Evolutionary conservation across 2,113 vertebrate genomes (phyloP).

Genomic region (Corvus cornix): DNA sequence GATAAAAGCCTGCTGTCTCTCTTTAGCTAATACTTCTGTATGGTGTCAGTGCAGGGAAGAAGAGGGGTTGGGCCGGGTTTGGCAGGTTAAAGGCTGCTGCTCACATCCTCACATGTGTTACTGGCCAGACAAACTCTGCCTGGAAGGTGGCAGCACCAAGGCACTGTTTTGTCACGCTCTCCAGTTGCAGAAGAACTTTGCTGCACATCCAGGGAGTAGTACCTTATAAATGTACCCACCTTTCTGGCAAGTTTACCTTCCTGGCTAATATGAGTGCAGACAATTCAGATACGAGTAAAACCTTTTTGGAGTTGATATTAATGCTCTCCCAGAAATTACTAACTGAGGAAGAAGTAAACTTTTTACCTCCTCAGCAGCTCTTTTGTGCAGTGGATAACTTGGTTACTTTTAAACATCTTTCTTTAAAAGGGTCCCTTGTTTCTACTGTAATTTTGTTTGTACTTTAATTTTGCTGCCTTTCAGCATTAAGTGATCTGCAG

Average conservation of each 20-base stretch:
- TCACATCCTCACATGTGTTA: neutral
- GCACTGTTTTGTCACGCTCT: fast-evolving
- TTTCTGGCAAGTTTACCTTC: neutral
- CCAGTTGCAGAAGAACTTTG: neutral
- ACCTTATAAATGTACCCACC: fast-evolving
- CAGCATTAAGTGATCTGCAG: neutral
- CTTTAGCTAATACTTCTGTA: neutral
- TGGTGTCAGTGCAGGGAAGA: neutral
- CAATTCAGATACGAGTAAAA: neutral
- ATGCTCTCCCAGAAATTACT: neutral
- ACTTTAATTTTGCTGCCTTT: neutral
- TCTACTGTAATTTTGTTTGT: neutral
- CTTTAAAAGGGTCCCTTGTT: neutral
- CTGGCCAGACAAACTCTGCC: neutral
- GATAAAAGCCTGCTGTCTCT: neutral
- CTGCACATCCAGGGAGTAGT: neutral
- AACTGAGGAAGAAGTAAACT: neutral
- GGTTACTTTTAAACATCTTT: neutral
- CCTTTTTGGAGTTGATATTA: neutral
- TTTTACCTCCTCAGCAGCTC: neutral
- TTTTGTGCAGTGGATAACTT: neutral
- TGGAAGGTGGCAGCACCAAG: neutral
- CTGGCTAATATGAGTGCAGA: neutral
- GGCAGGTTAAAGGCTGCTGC: neutral
- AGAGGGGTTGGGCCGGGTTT: fast-evolving